Evolutionary conservation across 2,888 invertebrate species (phyloP).

Genomic region (Agrochola macilenta): DNA sequence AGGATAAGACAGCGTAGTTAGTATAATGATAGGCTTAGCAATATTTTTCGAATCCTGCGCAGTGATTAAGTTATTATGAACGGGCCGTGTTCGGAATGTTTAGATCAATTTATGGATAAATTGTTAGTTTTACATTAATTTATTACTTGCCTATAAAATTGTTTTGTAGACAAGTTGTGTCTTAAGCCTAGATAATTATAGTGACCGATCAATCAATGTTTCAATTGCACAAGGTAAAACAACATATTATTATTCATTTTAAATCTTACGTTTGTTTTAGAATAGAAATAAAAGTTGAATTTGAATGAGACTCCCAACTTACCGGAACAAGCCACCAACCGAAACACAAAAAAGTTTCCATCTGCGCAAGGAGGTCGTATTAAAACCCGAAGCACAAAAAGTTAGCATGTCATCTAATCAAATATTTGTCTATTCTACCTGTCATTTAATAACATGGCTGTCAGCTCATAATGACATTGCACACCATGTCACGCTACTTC

Average conservation of each 20-base stretch:
- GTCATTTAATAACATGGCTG: slow-evolving; percentile 64
- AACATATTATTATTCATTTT: neutral
- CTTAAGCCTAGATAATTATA: slow-evolving; percentile 27
- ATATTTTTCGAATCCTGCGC: slow-evolving; percentile 61
- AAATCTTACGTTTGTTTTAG: neutral
- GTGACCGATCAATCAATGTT: neutral
- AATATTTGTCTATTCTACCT: slow-evolving; percentile 62
- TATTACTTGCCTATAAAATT: slow-evolving; percentile 52
- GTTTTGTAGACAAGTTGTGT: slow-evolving; percentile 30
- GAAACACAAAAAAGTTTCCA: slow-evolving; percentile 8
- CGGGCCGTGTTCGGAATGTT: slow-evolving; percentile 47
- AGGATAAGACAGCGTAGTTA: slow-evolving; percentile 53
- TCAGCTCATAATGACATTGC: slow-evolving; percentile 54
- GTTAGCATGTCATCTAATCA: slow-evolving; percentile 58
- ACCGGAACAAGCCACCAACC: neutral
- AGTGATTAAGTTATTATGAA: slow-evolving; percentile 64
- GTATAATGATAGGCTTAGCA: slow-evolving; percentile 57
- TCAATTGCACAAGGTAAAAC: slow-evolving; percentile 1
- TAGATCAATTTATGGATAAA: slow-evolving; percentile 67
- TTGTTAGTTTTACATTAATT: slow-evolving; percentile 60
- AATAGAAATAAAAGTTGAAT: neutral
- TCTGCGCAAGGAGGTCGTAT: slow-evolving; percentile 12
- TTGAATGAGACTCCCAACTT: neutral
- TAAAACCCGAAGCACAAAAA: slow-evolving; percentile 43
- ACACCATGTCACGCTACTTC: slow-evolving; percentile 54